These are phyloP conservation scores for Ennomos fuscantarius DNA, from an alignment of 2,888 invertebrate genomes.

Conservation along the genomic window DNA sequence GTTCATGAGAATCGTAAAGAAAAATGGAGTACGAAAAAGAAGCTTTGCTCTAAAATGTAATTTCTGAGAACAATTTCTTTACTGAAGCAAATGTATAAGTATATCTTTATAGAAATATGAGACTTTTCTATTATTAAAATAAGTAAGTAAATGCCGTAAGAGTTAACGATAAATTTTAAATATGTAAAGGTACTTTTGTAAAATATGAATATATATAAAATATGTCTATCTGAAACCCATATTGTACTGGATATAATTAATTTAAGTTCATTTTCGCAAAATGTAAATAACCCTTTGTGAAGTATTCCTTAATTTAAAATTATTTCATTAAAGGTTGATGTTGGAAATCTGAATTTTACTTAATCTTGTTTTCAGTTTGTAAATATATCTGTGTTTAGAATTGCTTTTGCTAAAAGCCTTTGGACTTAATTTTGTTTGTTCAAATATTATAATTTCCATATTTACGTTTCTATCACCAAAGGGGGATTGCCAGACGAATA, in stretches of 20 bases:
- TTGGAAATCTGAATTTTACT: slow-evolving; percentile 50
- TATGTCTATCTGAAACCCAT: slow-evolving; percentile 14
- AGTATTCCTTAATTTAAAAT: slow-evolving; percentile 57
- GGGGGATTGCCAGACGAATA: too few species aligned
- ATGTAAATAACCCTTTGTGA: slow-evolving; percentile 56
- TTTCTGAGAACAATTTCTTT: slow-evolving; percentile 9
- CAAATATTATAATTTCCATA: too few species aligned
- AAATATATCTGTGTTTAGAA: too few species aligned
- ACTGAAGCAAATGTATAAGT: slow-evolving; percentile 3
- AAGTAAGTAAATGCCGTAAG: slow-evolving; percentile 13
- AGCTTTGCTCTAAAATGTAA: slow-evolving; percentile 8
- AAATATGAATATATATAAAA: slow-evolving; percentile 15
- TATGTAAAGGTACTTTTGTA: slow-evolving; percentile 24
- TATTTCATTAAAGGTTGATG: slow-evolving; percentile 73
- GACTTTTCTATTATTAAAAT: slow-evolving; percentile 25
- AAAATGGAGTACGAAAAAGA: slow-evolving; percentile 6
- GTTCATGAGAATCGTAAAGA: slow-evolving; percentile 15
- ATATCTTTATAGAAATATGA: slow-evolving; percentile 15
- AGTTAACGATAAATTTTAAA: slow-evolving; percentile 17
- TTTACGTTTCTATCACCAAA: too few species aligned
- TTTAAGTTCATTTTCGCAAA: slow-evolving; percentile 20
- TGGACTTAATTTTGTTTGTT: too few species aligned
- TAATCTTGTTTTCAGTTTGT: slow-evolving; percentile 10
- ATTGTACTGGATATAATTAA: slow-evolving; percentile 10
- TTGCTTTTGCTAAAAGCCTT: too few species aligned